Conservation (phyloP, 1,140 invertebrate genomes). For the Sipha flava region DNA sequence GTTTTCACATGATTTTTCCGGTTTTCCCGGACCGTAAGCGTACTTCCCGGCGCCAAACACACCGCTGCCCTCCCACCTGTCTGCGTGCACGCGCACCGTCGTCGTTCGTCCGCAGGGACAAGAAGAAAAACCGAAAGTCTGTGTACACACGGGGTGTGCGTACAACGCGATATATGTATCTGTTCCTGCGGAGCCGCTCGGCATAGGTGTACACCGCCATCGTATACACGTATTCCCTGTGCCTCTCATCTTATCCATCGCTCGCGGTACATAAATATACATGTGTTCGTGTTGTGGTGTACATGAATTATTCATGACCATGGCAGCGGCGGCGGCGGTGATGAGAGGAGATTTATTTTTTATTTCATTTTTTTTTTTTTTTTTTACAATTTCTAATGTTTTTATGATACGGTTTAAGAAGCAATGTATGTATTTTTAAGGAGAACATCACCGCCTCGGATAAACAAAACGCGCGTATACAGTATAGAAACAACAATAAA, state of each 20-base stretch:
- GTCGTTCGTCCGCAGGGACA: background rate
- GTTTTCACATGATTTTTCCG: slow-evolving; percentile 33
- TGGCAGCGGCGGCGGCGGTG: too few species aligned
- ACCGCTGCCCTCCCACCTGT: slow-evolving; percentile 13
- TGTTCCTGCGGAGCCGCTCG: too few species aligned
- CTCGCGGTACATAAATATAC: background rate
- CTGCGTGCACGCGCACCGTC: background rate
- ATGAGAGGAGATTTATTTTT: background rate
- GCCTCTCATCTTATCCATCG: background rate
- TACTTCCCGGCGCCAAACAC: slow-evolving; percentile 28
- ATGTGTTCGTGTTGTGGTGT: background rate
- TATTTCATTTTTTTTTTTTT: background rate
- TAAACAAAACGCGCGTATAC: background rate
- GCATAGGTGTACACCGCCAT: background rate
- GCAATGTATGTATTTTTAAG: background rate
- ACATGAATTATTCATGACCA: background rate
- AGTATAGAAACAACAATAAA: background rate
- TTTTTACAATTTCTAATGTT: background rate
- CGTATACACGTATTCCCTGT: background rate
- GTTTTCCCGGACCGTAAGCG: slow-evolving; percentile 9
- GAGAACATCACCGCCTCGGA: background rate
- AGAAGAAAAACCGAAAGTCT: slow-evolving; percentile 22
- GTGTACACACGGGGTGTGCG: background rate
- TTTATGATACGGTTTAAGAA: background rate
- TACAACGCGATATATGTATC: too few species aligned